Evolutionary conservation across 2,797 vertebrate genomes (phyloP).

Genomic region (Mormyrops boulengeri): DNA sequence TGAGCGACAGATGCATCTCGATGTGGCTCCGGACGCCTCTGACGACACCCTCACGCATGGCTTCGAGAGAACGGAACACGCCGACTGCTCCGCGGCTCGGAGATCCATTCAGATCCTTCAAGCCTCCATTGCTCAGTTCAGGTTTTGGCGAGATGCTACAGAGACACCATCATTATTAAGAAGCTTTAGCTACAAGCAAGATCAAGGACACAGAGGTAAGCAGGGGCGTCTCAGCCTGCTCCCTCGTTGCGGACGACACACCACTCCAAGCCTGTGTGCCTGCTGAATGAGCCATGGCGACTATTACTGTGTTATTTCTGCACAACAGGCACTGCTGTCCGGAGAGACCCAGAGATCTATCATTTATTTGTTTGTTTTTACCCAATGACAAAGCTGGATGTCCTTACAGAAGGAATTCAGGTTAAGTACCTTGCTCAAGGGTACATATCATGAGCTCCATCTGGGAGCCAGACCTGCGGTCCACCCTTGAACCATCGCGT

Average conservation of each 20-base stretch:
- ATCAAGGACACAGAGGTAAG: background rate
- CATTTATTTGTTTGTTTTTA: background rate
- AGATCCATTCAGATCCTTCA: background rate
- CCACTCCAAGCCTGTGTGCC: background rate
- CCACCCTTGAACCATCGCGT: background rate
- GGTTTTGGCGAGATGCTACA: background rate
- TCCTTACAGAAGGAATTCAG: background rate
- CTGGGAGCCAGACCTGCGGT: background rate
- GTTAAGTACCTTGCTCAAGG: background rate
- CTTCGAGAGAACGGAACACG: background rate
- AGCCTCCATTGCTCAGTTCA: background rate
- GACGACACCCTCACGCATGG: background rate
- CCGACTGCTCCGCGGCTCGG: background rate
- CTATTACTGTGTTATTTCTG: background rate
- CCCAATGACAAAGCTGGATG: background rate
- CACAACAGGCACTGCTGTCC: background rate
- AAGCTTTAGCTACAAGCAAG: background rate
- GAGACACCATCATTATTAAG: background rate
- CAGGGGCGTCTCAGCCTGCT: background rate
- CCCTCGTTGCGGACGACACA: background rate
- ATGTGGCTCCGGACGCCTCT: background rate
- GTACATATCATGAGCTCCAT: background rate
- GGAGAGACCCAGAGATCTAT: background rate
- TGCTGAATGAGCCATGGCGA: background rate
- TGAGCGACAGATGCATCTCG: background rate